A percentile compares a stretch with the other conserved stretches of the same genome.
Conservation (phyloP, 1,140 invertebrate species). For the Nasonia longicornis region DNA sequence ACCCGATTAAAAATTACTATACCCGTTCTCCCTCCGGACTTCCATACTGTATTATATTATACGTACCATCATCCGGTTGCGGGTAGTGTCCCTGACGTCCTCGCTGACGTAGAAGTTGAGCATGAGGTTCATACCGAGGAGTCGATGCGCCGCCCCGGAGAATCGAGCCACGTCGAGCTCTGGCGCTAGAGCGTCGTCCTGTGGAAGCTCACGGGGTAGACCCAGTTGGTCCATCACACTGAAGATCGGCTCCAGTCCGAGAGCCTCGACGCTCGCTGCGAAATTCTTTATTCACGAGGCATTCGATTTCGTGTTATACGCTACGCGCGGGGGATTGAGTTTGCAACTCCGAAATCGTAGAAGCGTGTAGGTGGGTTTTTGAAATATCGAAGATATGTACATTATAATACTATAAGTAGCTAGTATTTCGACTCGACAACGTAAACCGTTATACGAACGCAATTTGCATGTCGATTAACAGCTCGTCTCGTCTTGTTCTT, state of each 20-base stretch:
- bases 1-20: background rate
- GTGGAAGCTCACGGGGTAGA: constrained; percentile 67
- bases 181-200: constrained; percentile 53
- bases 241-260: constrained; percentile 72
- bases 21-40: background rate
- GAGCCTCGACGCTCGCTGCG: constrained; percentile 71
- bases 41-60: constrained; percentile 4
- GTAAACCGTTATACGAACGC: background rate
- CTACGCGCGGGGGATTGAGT: too few species aligned
- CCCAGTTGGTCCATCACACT: constrained; percentile 67
- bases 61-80: constrained; percentile 75
- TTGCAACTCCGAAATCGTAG: too few species aligned
- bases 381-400: too few species aligned
- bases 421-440: too few species aligned
- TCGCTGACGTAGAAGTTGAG: constrained; percentile 76
- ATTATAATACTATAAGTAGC: too few species aligned
- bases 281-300: background rate
- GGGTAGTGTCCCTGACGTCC: constrained; percentile 75
- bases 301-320: too few species aligned
- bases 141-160: constrained; percentile 68
- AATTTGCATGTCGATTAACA: background rate
- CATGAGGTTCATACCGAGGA: constrained; percentile 73
- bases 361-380: too few species aligned
- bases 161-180: constrained; percentile 68
- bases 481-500: background rate